phyloP scores from a whole-genome alignment of 1,140 invertebrate species.

The Drosophila azteca region DNA sequence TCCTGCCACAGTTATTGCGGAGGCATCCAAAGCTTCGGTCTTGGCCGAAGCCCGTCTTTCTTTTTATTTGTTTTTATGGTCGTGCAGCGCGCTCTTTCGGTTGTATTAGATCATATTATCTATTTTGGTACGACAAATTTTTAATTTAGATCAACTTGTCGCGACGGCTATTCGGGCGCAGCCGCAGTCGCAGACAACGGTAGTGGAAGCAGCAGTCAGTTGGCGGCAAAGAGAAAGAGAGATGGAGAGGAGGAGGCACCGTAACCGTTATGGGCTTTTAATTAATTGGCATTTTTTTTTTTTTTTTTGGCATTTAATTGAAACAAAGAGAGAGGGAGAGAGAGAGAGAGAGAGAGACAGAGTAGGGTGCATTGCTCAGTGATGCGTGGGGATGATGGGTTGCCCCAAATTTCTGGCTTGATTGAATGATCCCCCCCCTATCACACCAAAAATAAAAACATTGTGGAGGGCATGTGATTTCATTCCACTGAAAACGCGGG shows the following conservation, averaged over 20 bases:
- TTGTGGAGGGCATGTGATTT: slow-evolving; percentile 39
- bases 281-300: slow-evolving; percentile 75
- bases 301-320: slow-evolving; percentile 72
- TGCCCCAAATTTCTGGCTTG: slow-evolving; percentile 32
- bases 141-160: slow-evolving; percentile 65
- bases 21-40: slow-evolving; percentile 1
- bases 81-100: slow-evolving; percentile 70
- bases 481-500: background rate
- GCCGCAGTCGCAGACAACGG: slow-evolving; percentile 21
- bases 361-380: slow-evolving; percentile 32
- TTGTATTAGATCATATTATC: slow-evolving; percentile 82
- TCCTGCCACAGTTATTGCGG: too few relatives aligned
- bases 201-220: background rate
- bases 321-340: slow-evolving; percentile 33
- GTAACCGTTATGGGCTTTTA: slow-evolving; percentile 73
- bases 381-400: slow-evolving; percentile 40
- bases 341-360: slow-evolving; percentile 2
- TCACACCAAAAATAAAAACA: slow-evolving; percentile 4
- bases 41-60: slow-evolving; percentile 25
- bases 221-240: background rate
- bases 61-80: slow-evolving; percentile 59
- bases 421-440: slow-evolving; percentile 31
- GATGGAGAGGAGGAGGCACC: background rate
- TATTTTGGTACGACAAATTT: slow-evolving; percentile 76
- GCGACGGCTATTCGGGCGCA: background rate